Conservation (phyloP, 1,140 invertebrate genomes). For the Telenomus remus region DNA sequence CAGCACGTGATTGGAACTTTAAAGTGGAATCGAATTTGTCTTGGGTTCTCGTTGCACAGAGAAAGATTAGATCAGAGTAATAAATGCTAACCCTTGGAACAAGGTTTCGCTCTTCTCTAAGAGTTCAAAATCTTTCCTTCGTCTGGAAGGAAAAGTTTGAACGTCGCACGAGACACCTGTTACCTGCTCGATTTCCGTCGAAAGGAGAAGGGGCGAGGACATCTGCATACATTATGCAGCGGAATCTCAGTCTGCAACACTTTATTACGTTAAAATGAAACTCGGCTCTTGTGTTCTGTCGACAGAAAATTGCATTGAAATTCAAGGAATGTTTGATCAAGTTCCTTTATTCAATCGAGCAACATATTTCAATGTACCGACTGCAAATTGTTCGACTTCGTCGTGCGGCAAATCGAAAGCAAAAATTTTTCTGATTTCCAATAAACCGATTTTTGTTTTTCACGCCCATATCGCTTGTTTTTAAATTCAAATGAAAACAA, state of each 20-base stretch:
- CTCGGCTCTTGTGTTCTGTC: constrained; percentile 11
- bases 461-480: too few species aligned
- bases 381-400: too few species aligned
- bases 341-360: too few species aligned
- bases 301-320: too few species aligned
- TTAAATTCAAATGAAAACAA: too few species aligned
- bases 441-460: too few species aligned
- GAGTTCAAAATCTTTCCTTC: constrained; percentile 37
- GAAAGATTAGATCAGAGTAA: constrained; percentile 25
- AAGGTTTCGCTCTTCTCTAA: constrained; percentile 12
- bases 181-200: constrained; percentile 42
- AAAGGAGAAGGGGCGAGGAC: not conserved
- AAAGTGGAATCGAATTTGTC: not conserved
- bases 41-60: not conserved
- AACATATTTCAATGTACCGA: too few species aligned
- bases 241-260: constrained; percentile 47
- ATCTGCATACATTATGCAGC: constrained; percentile 42
- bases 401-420: too few species aligned
- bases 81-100: constrained; percentile 45
- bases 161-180: constrained; percentile 44
- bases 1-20: not conserved
- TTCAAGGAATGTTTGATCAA: too few species aligned
- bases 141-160: constrained; percentile 15
- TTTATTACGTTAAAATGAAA: constrained; percentile 67
- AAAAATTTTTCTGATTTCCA: too few species aligned